A percentile compares a stretch with the other conserved stretches of the same genome.
Evolutionary conservation across 2,797 vertebrate species (phyloP).

Genomic region (Vespertilio murinus): DNA sequence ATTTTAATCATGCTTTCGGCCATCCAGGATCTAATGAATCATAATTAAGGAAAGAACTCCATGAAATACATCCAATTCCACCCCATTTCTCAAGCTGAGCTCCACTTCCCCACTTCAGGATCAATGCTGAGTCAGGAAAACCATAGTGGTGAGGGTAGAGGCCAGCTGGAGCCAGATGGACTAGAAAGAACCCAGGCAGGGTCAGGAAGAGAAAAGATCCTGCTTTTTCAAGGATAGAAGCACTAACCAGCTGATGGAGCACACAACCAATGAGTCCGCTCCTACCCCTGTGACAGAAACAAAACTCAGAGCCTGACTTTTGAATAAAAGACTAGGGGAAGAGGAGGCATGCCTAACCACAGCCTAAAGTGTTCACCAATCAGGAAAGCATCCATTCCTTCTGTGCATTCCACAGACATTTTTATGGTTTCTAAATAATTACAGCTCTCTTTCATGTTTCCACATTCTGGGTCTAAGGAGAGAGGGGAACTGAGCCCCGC

Average conservation of each 20-base stretch:
- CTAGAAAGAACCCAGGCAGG: background rate
- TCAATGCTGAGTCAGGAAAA: background rate
- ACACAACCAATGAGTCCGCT: fast-evolving
- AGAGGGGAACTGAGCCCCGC: conserved; percentile 55
- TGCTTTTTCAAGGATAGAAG: background rate
- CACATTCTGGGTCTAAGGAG: conserved; percentile 59
- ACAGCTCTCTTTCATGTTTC: conserved; percentile 77
- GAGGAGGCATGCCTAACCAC: background rate
- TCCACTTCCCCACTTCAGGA: background rate
- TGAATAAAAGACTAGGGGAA: background rate
- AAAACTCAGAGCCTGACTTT: background rate
- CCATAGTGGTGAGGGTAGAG: background rate
- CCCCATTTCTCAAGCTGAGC: background rate
- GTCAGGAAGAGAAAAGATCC: background rate
- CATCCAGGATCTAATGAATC: background rate
- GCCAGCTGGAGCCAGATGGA: background rate
- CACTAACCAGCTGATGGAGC: background rate
- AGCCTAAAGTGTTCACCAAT: background rate
- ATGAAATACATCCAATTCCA: fast-evolving
- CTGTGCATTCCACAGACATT: background rate
- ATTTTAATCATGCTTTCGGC: background rate
- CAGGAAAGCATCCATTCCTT: background rate
- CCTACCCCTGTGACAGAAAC: background rate
- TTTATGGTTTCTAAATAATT: conserved; percentile 80
- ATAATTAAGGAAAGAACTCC: background rate